A percentile compares a stretch with the other conserved stretches of the same genome.
Evolutionary conservation across 1,140 invertebrate species (phyloP).

Genomic region (Oscheius sp.): DNA sequence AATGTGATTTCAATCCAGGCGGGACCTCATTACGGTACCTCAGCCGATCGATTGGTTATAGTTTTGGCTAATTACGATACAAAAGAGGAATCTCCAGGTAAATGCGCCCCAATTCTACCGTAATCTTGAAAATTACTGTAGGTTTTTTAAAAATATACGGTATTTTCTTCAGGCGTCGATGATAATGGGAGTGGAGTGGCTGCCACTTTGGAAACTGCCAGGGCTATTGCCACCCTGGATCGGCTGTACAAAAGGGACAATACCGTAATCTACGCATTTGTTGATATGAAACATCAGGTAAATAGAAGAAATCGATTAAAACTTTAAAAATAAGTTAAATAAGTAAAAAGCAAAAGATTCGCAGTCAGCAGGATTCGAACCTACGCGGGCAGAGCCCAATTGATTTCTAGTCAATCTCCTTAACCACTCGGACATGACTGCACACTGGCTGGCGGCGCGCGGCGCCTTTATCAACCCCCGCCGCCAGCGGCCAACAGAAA

Average conservation of each 20-base stretch:
- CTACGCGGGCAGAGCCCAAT: conserved; percentile 48
- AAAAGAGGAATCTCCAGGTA: conserved; percentile 9
- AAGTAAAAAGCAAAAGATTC: too few species aligned
- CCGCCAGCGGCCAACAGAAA: too few species aligned
- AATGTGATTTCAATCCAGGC: conserved; percentile 27
- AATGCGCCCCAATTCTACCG: not conserved
- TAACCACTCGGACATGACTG: conserved; percentile 44
- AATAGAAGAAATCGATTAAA: not conserved
- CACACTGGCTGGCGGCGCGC: too few species aligned
- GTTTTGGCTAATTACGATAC: conserved; percentile 31
- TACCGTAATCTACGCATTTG: conserved; percentile 27
- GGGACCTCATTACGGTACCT: conserved; percentile 23
- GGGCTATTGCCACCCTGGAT: conserved; percentile 16
- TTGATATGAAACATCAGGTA: conserved; percentile 35
- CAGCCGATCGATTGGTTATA: conserved; percentile 24
- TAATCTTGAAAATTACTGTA: too few species aligned
- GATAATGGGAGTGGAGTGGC: conserved; percentile 34
- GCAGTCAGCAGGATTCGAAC: conserved; percentile 46
- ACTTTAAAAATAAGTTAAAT: not conserved
- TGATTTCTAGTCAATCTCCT: conserved; percentile 47
- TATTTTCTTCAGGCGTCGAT: conserved; percentile 22
- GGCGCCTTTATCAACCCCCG: too few species aligned
- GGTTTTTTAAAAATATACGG: not conserved
- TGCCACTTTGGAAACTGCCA: conserved; percentile 16
- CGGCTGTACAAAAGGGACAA: conserved; percentile 17